Percentiles rank a stretch among this genome's conserved stretches.
These are phyloP conservation scores for Camptogramma bilineatum DNA, from an alignment of 2,888 invertebrate genomes.

Conservation along the genomic window DNA sequence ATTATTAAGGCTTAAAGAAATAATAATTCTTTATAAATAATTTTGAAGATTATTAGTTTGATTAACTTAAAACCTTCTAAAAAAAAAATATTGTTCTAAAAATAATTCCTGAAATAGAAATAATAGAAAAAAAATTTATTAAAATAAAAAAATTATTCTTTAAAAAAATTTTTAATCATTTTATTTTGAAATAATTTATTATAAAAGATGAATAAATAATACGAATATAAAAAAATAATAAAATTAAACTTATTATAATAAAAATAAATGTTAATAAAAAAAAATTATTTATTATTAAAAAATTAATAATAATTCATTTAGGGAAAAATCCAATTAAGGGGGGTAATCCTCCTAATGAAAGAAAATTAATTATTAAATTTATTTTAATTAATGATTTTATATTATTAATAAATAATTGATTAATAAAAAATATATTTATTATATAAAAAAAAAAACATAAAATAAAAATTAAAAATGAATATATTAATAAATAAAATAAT, in stretches of 20 bases:
- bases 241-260: constrained; percentile 82
- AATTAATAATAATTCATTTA: constrained; percentile 86
- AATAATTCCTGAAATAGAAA: constrained; percentile 64
- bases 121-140: constrained; percentile 59
- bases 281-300: constrained; percentile 73
- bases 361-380: constrained; percentile 79
- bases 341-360: constrained; percentile 85
- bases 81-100: constrained; percentile 67
- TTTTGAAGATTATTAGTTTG: constrained; percentile 88
- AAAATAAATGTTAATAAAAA: constrained; percentile 74
- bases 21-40: constrained; percentile 79
- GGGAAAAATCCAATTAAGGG: constrained; percentile 87
- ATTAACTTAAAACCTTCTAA: constrained; percentile 85
- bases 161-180: constrained; percentile 71
- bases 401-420: constrained; percentile 79
- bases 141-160: constrained; percentile 63
- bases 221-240: constrained; percentile 84
- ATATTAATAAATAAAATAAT: constrained; percentile 76
- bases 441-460: constrained; percentile 77
- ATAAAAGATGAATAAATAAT: constrained; percentile 78
- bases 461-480: constrained; percentile 73
- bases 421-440: constrained; percentile 79
- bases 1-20: constrained; percentile 86
- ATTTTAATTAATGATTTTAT: constrained; percentile 77
- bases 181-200: constrained; percentile 78